phyloP scores from a whole-genome alignment of 2,797 vertebrate species.

The Crax fasciolata region DNA sequence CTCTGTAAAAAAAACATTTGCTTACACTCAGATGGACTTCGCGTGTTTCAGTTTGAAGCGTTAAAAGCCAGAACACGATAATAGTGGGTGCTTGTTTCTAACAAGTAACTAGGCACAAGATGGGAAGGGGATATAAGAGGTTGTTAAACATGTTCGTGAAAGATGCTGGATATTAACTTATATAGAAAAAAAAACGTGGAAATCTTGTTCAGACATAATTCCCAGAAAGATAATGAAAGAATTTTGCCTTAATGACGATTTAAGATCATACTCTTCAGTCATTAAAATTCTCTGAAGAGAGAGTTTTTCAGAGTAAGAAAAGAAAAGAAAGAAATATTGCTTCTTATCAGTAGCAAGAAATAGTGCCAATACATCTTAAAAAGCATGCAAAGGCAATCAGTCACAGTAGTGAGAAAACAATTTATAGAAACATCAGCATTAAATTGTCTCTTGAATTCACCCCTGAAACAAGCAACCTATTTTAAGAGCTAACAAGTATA shows the following conservation, averaged over 20 bases:
- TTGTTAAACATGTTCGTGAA: neutral
- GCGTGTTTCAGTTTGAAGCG: neutral
- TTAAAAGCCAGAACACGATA: neutral
- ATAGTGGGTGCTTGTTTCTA: neutral
- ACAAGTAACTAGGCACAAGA: neutral
- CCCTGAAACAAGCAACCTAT: conserved; percentile 9
- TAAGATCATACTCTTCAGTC: neutral
- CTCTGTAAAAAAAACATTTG: neutral
- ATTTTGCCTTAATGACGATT: neutral
- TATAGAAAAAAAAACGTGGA: neutral
- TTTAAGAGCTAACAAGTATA: conserved; percentile 17
- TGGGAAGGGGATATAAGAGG: neutral
- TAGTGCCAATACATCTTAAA: neutral
- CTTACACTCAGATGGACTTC: neutral
- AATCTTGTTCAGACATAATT: neutral
- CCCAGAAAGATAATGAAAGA: neutral
- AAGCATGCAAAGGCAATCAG: neutral
- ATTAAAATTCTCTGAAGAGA: neutral
- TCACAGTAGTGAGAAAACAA: neutral
- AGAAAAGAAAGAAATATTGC: neutral
- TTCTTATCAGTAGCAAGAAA: neutral
- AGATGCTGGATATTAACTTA: neutral
- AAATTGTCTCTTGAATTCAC: neutral
- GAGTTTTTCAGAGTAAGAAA: neutral
- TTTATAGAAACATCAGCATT: neutral